A percentile compares a stretch with the other conserved stretches of the same genome.
Evolutionary conservation across 2,797 vertebrate species (phyloP).

Genomic region (Sebastes variabilis): DNA sequence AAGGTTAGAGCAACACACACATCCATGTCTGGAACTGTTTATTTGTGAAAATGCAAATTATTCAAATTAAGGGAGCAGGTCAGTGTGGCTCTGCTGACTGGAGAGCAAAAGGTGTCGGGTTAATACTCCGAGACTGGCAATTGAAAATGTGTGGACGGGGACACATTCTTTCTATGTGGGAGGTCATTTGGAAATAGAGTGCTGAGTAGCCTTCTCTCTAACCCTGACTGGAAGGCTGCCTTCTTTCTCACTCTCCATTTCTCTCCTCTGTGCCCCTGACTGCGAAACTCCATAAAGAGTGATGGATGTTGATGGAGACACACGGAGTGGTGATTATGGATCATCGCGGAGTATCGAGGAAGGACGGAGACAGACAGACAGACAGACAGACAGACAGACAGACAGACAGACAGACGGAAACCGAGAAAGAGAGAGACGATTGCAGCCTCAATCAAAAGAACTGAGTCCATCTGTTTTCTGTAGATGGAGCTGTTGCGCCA

Average conservation of each 20-base stretch:
- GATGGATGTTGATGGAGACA: slow-evolving; percentile 78
- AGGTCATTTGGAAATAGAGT: slow-evolving; percentile 74
- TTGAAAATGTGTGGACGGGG: slow-evolving; percentile 54
- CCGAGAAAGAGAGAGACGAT: not conserved
- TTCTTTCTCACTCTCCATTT: slow-evolving; percentile 46
- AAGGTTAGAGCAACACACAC: not conserved
- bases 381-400: slow-evolving; percentile 4
- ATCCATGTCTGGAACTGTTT: not conserved
- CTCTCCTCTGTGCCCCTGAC: slow-evolving; percentile 55
- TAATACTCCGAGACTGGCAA: slow-evolving; percentile 31
- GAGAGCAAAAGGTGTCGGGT: slow-evolving; percentile 30
- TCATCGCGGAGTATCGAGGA: slow-evolving; percentile 62
- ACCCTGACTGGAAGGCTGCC: slow-evolving; percentile 67
- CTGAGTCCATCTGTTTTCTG: not conserved
- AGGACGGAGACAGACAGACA: slow-evolving; percentile 54
- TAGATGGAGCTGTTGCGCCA: slow-evolving; percentile 62
- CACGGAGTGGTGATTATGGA: slow-evolving; percentile 74
- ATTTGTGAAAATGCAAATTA: slow-evolving; percentile 30
- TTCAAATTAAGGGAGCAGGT: slow-evolving; percentile 28
- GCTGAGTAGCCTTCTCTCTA: slow-evolving; percentile 69
- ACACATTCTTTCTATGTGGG: slow-evolving; percentile 58
- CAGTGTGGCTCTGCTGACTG: not conserved
- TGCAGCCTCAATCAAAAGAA: slow-evolving; percentile 20
- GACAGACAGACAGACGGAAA: slow-evolving; percentile 21
- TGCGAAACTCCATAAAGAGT: slow-evolving; percentile 73